These are phyloP conservation scores for Drosophila nannoptera DNA, from an alignment of 1,140 invertebrate species.

Conservation along the genomic window DNA sequence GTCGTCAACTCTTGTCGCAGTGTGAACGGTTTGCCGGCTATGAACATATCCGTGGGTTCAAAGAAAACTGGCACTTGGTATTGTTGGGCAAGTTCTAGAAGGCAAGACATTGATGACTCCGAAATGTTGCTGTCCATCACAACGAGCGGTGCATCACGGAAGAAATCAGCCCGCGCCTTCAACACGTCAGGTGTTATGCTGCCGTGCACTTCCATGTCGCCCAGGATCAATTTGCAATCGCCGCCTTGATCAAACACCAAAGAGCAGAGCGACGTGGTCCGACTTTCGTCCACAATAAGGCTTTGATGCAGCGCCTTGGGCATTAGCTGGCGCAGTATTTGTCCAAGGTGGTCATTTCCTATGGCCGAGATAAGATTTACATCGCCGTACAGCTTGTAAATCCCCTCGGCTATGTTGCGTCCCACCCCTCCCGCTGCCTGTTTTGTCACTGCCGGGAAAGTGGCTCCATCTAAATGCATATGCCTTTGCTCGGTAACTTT, in stretches of 20 bases:
- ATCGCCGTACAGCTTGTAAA: slow-evolving; percentile 85
- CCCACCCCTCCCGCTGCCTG: slow-evolving; percentile 91
- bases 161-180: slow-evolving; percentile 79
- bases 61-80: slow-evolving; percentile 85
- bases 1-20: slow-evolving; percentile 62
- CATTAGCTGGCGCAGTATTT: slow-evolving; percentile 79
- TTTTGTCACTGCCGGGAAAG: slow-evolving; percentile 84
- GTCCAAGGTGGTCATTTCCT: slow-evolving; percentile 84
- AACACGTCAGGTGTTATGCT: slow-evolving; percentile 84
- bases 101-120: slow-evolving; percentile 82
- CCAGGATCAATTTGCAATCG: slow-evolving; percentile 88
- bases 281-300: slow-evolving; percentile 76
- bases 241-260: slow-evolving; percentile 86
- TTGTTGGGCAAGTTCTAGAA: slow-evolving; percentile 83
- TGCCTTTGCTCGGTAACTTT: slow-evolving; percentile 48
- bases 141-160: slow-evolving; percentile 85
- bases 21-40: slow-evolving; percentile 82
- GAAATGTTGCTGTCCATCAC: slow-evolving; percentile 91
- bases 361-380: slow-evolving; percentile 89
- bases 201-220: slow-evolving; percentile 91
- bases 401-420: slow-evolving; percentile 92
- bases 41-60: slow-evolving; percentile 84
- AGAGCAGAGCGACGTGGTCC: slow-evolving; percentile 86
- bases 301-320: slow-evolving; percentile 67
- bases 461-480: slow-evolving; percentile 87